phyloP scores from a whole-genome alignment of 2,888 invertebrate species.

The Scaptodrosophila latifasciaeformis region DNA sequence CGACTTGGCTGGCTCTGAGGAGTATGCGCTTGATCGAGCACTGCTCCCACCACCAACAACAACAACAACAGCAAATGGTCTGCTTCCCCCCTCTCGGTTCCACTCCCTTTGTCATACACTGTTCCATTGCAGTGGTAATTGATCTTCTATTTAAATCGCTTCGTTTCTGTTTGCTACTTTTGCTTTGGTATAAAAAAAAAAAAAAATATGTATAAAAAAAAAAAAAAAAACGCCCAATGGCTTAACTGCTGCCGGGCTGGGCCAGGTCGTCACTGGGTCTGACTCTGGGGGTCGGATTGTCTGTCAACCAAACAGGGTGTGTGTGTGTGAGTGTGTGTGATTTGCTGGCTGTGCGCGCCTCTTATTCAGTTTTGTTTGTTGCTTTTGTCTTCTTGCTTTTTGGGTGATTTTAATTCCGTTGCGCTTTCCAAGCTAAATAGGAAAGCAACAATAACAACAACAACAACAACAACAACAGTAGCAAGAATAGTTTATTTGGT shows the following conservation, averaged over 20 bases:
- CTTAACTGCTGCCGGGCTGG: slow-evolving; percentile 2
- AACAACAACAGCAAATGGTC: slow-evolving; percentile 6
- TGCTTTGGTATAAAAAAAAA: too few relatives aligned
- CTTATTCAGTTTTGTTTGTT: not conserved
- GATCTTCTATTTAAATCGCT: slow-evolving; percentile 61
- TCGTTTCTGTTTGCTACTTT: too few relatives aligned
- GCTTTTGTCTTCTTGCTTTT: slow-evolving; percentile 7
- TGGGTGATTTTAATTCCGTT: slow-evolving; percentile 22
- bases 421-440: slow-evolving; percentile 35
- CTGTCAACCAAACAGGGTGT: slow-evolving; percentile 49
- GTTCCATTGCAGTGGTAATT: slow-evolving; percentile 38
- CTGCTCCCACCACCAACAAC: slow-evolving; percentile 29
- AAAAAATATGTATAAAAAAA: too few relatives aligned
- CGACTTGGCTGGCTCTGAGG: not conserved
- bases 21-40: slow-evolving; percentile 54
- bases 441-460: slow-evolving; percentile 1
- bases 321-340: slow-evolving; percentile 48
- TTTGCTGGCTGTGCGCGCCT: slow-evolving; percentile 31
- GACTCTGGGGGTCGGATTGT: too few relatives aligned
- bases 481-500: too few relatives aligned
- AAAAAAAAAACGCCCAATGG: not conserved
- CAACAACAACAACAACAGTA: slow-evolving; percentile 18
- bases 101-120: not conserved
- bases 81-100: slow-evolving; percentile 36
- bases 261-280: not conserved